Conservation (phyloP, 1,140 invertebrate genomes). For the Cepaea nemoralis region DNA sequence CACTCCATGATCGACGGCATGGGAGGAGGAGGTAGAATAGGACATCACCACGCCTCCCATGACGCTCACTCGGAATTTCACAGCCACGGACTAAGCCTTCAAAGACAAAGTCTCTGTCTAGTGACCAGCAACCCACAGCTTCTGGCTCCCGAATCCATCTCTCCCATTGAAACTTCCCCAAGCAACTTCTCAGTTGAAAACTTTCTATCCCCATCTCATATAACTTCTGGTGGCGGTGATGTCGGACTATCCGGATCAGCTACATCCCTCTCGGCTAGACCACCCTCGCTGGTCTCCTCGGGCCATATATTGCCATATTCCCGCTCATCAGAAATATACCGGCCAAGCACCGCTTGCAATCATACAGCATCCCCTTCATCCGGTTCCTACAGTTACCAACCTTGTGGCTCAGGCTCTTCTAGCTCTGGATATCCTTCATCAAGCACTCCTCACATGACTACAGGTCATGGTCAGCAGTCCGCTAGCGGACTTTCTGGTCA, state of each 20-base stretch:
- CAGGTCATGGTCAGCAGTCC: constrained; percentile 21
- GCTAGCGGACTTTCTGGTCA: background rate
- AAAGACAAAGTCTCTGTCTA: background rate
- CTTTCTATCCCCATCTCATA: constrained; percentile 58
- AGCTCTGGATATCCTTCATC: constrained; percentile 9
- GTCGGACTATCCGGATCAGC: constrained; percentile 48
- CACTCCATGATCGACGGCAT: constrained; percentile 9
- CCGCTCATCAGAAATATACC: constrained; percentile 57
- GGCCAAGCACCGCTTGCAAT: constrained; percentile 50
- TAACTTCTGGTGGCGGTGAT: constrained; percentile 47
- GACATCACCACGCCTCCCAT: constrained; percentile 13
- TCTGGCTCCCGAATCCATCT: background rate
- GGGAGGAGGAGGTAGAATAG: constrained; percentile 19
- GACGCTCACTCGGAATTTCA: constrained; percentile 17
- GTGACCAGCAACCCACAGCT: constrained; percentile 5
- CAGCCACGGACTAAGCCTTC: constrained; percentile 1
- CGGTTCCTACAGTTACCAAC: constrained; percentile 47
- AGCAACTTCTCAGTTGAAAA: constrained; percentile 67
- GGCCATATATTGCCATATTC: constrained; percentile 59
- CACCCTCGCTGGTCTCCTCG: constrained; percentile 55
- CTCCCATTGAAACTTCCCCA: constrained; percentile 37
- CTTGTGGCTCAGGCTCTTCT: constrained; percentile 33
- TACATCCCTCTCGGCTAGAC: constrained; percentile 44
- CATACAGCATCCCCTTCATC: constrained; percentile 46
- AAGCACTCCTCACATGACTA: constrained; percentile 19